Evolutionary conservation across 2,888 invertebrate genomes (phyloP).

Genomic region (Cerceris rybyensis): DNA sequence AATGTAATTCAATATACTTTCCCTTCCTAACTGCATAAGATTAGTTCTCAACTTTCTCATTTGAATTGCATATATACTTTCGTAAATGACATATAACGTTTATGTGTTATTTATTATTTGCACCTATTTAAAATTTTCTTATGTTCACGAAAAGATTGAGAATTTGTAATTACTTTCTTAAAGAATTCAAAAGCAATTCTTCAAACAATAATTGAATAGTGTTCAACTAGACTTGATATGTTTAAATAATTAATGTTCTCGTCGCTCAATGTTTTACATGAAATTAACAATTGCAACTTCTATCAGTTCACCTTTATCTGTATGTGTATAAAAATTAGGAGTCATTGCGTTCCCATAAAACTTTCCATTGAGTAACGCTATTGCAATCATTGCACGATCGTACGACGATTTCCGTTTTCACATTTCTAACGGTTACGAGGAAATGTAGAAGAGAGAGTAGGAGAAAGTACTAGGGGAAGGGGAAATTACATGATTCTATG

Average conservation of each 20-base stretch:
- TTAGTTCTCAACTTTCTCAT: constrained; percentile 76
- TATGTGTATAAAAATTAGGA: no score
- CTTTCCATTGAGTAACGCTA: no score
- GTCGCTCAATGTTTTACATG: background rate
- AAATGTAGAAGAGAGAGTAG: background rate
- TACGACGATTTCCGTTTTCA: background rate
- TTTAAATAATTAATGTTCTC: background rate
- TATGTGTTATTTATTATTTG: background rate
- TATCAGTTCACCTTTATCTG: no score
- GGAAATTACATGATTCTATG: no score
- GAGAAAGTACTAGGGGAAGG: no score
- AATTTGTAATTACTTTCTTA: background rate
- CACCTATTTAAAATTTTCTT: no score
- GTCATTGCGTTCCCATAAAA: no score
- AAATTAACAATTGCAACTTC: no score
- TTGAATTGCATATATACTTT: constrained; percentile 47
- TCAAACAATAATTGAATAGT: background rate
- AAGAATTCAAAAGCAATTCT: background rate
- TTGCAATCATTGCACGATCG: background rate
- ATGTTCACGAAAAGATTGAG: no score
- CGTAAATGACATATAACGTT: constrained; percentile 39
- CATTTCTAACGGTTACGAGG: background rate
- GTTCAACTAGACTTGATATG: background rate
- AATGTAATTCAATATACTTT: constrained; percentile 16
- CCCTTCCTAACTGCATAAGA: constrained; percentile 68